phyloP scores from a whole-genome alignment of 2,797 vertebrate genomes.

The Schizopygopsis malacanthus region DNA sequence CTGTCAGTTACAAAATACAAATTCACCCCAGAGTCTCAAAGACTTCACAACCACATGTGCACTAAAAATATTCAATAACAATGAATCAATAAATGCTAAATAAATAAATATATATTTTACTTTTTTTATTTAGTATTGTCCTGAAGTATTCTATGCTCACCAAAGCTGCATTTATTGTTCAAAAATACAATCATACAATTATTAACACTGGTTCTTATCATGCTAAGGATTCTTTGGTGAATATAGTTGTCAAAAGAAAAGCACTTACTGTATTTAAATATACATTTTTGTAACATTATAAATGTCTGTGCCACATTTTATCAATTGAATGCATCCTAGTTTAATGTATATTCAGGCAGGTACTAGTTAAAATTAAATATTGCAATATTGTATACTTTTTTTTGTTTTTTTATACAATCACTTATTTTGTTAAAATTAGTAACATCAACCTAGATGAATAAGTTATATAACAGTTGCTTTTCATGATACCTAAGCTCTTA shows the following conservation, averaged over 20 bases:
- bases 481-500: not conserved
- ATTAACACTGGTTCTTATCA: not conserved
- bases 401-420: no score
- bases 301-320: not conserved
- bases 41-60: not conserved
- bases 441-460: not conserved
- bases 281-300: no score
- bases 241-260: no score
- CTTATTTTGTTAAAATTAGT: not conserved
- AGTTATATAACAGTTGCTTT: not conserved
- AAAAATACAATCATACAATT: not conserved
- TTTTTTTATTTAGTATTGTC: no score
- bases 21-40: not conserved
- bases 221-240: no score
- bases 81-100: no score
- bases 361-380: not conserved
- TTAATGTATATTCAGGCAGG: not conserved
- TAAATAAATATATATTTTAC: not conserved
- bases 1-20: not conserved
- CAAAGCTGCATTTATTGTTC: not conserved
- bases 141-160: not conserved
- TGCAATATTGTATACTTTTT: no score
- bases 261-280: no score
- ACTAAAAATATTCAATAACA: not conserved
- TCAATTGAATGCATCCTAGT: not conserved